A percentile compares a stretch with the other conserved stretches of the same genome.
Evolutionary conservation across 2,888 invertebrate species (phyloP).

Genomic region (Tanytarsus gracilentus): DNA sequence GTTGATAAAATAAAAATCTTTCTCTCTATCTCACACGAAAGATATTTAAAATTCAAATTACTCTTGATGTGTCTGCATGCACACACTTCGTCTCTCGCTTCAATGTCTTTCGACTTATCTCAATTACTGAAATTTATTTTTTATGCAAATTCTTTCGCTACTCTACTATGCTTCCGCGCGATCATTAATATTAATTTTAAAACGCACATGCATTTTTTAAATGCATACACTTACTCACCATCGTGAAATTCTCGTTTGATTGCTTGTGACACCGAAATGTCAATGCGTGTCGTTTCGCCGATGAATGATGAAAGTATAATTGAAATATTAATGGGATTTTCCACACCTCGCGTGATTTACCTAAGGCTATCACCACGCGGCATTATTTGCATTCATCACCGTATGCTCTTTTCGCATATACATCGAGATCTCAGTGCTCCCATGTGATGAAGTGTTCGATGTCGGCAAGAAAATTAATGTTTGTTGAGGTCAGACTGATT

Average conservation of each 20-base stretch:
- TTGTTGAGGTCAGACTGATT: too few relatives aligned
- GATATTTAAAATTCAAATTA: conserved; percentile 22
- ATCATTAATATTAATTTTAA: conserved; percentile 28
- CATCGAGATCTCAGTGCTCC: too few relatives aligned
- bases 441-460: not conserved
- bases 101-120: conserved; percentile 12
- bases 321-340: conserved; percentile 28
- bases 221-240: not conserved
- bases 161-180: not conserved
- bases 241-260: conserved; percentile 8
- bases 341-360: conserved; percentile 3
- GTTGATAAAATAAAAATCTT: conserved; percentile 5
- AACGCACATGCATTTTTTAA: conserved; percentile 4
- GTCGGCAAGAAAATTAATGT: not conserved
- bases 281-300: not conserved
- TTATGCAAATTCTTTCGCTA: conserved; percentile 25
- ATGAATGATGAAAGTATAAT: conserved; percentile 23
- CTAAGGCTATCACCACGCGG: not conserved
- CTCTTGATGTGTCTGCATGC: conserved; percentile 12
- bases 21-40: too few relatives aligned
- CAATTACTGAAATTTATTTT: conserved; percentile 17
- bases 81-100: not conserved
- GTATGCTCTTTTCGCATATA: too few relatives aligned
- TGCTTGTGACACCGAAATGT: conserved; percentile 22
- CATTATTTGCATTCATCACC: conserved; percentile 9